Base-by-base conservation (phyloP, 2,113 vertebrate species). In the Caloenas nicobarica region DNA sequence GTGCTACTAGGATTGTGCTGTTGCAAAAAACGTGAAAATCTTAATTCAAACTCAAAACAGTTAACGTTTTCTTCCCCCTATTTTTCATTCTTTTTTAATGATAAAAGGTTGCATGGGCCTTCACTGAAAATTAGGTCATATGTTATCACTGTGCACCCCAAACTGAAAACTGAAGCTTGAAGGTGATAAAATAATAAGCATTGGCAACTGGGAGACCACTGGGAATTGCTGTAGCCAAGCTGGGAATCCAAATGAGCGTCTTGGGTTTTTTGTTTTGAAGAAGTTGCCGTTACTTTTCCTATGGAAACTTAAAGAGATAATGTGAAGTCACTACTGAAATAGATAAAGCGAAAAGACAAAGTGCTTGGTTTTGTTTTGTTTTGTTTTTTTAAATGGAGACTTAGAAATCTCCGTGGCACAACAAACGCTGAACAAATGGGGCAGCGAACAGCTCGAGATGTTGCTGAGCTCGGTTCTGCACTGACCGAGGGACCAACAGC, bases 51-150 rank as follows among this genome's bases (percentile, higher is more conserved):
- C 10, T 53, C 38, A 74, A 65, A 57, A 57, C n/a, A 72, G 58
- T 65, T 48, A 22, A 22, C 0, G 0, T 6, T 53, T 76, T 3
- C 9, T 1, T 0, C 14, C 23, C 23, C 26, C 4, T 26, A 4
- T 72, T 78, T 81, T 51, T 78, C 40, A 12, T 34, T 26, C 0
- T 0, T 28, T 95, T 71, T 92, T 81, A 60, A 44, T 21, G 28
- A 7, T 12, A 33, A 56, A 64, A 65, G 34, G 4, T n/a, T 60
- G 51, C 51, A 3, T 6, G 11, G 28, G 29, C 42, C 57, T 73
- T 58, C 34, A n/a, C 0, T 51, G 56, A 40, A 62, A 95, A 85
- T 9, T 33, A 74, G 51, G 72, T 77, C 40, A 9, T 54, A 40
- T 68, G 33, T 36, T 33, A 34, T 12, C 68, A 13, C 58, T 17